Conservation (phyloP, 2,797 vertebrate species). For the Silurus aristotelis region DNA sequence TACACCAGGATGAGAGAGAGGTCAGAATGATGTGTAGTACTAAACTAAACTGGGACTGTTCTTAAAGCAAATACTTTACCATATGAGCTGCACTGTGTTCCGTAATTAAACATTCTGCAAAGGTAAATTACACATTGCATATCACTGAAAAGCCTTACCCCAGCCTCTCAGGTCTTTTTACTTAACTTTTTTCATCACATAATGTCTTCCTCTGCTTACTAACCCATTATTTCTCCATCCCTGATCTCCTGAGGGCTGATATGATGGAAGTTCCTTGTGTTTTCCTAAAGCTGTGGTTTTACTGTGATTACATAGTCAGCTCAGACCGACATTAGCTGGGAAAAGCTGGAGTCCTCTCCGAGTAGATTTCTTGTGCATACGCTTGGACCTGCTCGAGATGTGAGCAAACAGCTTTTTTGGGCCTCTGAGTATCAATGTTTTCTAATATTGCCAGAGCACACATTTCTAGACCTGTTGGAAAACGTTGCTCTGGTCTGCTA, state of each 20-base stretch:
- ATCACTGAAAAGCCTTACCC: not conserved
- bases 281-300: slow-evolving; percentile 55
- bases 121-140: not conserved
- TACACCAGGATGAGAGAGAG: slow-evolving; percentile 97
- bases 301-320: slow-evolving; percentile 63
- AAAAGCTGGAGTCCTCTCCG: slow-evolving; percentile 63
- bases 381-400: slow-evolving; percentile 64
- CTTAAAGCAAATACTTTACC: not conserved
- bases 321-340: slow-evolving; percentile 44
- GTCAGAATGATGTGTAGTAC: slow-evolving; percentile 66
- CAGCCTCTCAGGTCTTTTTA: not conserved
- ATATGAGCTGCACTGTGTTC: not conserved
- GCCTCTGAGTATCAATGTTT: slow-evolving; percentile 51
- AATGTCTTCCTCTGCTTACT: slow-evolving; percentile 5
- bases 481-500: slow-evolving; percentile 33
- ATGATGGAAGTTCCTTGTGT: slow-evolving; percentile 48
- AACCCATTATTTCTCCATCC: slow-evolving; percentile 18
- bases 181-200: not conserved
- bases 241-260: slow-evolving; percentile 35
- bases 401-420: slow-evolving; percentile 57
- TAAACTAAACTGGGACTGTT: not conserved
- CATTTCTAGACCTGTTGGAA: slow-evolving; percentile 47
- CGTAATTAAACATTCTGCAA: slow-evolving; percentile 9
- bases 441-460: slow-evolving; percentile 63
- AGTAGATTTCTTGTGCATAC: slow-evolving; percentile 63